Conservation (phyloP, 1,140 invertebrate species). For the Myzus persicae region DNA sequence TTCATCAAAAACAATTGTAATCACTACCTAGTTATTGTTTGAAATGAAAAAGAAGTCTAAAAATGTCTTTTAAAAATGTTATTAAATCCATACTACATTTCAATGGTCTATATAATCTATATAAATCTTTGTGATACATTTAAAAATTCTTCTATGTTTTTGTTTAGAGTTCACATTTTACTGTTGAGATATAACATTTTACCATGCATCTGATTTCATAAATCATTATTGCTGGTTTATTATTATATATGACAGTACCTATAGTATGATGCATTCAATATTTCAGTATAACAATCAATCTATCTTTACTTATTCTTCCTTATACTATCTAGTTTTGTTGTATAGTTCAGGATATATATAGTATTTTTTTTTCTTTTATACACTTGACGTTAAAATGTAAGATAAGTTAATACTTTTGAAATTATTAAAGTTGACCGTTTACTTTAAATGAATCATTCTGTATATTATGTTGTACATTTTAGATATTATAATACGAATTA, state of each 20-base stretch:
- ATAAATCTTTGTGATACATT: background rate
- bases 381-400: background rate
- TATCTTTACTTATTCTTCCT: background rate
- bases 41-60: too few relatives aligned
- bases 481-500: too few relatives aligned
- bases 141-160: background rate
- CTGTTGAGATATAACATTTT: background rate
- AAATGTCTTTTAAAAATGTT: background rate
- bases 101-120: background rate
- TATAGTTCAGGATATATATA: background rate
- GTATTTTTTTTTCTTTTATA: background rate
- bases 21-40: background rate
- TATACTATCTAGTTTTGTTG: background rate
- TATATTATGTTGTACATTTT: background rate
- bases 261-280: background rate
- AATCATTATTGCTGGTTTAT: background rate
- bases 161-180: background rate
- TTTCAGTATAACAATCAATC: background rate
- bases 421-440: background rate
- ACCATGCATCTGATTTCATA: background rate
- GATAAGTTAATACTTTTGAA: background rate
- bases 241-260: background rate
- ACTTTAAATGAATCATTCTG: background rate
- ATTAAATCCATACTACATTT: background rate
- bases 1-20: background rate